phyloP scores from a whole-genome alignment of 1,140 invertebrate genomes.

The roundworm (Caenorhabditis elegans) region DNA sequence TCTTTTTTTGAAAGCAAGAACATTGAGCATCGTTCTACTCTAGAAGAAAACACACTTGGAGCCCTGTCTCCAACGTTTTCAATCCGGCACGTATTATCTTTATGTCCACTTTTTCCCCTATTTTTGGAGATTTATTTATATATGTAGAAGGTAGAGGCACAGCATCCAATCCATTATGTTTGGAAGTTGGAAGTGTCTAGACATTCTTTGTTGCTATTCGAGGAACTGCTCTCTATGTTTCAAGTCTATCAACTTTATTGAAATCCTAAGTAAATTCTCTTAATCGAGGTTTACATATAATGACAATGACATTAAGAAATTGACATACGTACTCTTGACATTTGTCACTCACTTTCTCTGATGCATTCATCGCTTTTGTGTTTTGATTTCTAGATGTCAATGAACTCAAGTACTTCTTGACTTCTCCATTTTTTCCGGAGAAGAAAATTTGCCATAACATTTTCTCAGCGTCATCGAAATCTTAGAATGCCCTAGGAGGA shows the following conservation, averaged over 20 bases:
- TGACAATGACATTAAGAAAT: not conserved
- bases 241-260: too few species aligned
- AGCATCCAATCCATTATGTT: too few species aligned
- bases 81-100: not conserved
- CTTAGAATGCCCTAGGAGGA: too few species aligned
- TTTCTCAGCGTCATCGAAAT: too few species aligned
- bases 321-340: not conserved
- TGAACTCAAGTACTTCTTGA: not conserved
- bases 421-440: not conserved
- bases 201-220: not conserved
- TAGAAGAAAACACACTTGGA: not conserved
- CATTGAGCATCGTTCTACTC: slow-evolving; percentile 16
- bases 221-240: not conserved
- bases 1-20: not conserved
- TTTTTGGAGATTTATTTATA: not conserved
- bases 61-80: not conserved
- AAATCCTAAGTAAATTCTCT: too few species aligned
- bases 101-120: not conserved
- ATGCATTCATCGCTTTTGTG: not conserved
- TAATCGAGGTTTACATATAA: not conserved
- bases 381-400: slow-evolving; percentile 5
- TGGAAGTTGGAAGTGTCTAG: not conserved
- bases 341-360: not conserved
- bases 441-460: too few species aligned
- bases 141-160: not conserved